A percentile compares a stretch with the other conserved stretches of the same genome.
Conservation (phyloP, 2,797 vertebrate species). For the Spheniscus humboldti region DNA sequence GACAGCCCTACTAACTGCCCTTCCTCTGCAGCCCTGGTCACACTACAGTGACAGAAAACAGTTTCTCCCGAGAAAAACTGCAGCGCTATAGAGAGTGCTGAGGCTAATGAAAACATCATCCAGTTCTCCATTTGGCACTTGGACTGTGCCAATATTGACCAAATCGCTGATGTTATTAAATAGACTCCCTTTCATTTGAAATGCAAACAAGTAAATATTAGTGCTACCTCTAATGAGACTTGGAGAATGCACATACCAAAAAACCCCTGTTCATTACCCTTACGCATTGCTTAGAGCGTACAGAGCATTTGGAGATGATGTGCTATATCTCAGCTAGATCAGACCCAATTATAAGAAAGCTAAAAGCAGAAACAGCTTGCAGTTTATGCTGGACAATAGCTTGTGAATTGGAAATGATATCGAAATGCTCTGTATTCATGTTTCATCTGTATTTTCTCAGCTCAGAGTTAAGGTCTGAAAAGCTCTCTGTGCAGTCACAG, state of each 20-base stretch:
- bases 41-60: neutral
- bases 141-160: constrained; percentile 16
- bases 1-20: neutral
- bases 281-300: neutral
- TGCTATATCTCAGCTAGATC: neutral
- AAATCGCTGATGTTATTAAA: neutral
- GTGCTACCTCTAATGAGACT: neutral
- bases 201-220: constrained; percentile 40
- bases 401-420: neutral
- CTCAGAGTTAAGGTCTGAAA: neutral
- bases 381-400: neutral
- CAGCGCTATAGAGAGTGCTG: neutral
- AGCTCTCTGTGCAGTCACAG: neutral
- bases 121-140: neutral
- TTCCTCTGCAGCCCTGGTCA: neutral
- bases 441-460: neutral
- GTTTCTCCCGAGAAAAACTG: neutral
- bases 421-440: neutral
- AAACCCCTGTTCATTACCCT: neutral
- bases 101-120: constrained; percentile 6
- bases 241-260: neutral
- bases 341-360: neutral
- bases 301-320: neutral
- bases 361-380: neutral
- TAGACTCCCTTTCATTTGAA: neutral